A percentile compares a stretch with the other conserved stretches of the same genome.
These are phyloP conservation scores for Halotydeus destructor DNA, from an alignment of 1,140 invertebrate genomes.

Conservation along the genomic window DNA sequence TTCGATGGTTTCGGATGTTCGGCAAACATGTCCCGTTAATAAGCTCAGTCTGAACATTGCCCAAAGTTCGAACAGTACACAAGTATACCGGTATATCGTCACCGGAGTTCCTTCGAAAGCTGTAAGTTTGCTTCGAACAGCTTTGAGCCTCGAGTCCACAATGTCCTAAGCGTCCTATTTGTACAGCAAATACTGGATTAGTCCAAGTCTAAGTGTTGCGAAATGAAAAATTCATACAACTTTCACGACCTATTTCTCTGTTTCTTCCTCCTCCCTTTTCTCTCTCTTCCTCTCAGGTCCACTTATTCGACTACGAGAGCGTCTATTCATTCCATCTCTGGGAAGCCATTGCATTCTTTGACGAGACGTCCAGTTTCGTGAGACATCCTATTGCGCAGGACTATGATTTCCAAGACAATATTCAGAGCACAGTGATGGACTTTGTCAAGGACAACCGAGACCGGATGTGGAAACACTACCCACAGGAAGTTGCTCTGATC, in stretches of 20 bases:
- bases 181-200: not conserved
- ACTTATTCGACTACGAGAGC: constrained; percentile 13
- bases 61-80: constrained; percentile 1
- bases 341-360: constrained; percentile 17
- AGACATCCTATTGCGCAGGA: constrained; percentile 11
- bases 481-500: not conserved
- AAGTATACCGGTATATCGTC: constrained; percentile 14
- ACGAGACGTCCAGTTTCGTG: constrained; percentile 11
- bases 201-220: not conserved
- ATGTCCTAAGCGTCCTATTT: not conserved
- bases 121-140: constrained; percentile 10
- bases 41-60: constrained; percentile 7
- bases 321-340: constrained; percentile 16
- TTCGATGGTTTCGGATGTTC: constrained; percentile 17
- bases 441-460: constrained; percentile 7
- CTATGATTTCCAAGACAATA: constrained; percentile 8
- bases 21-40: constrained; percentile 17
- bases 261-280: not conserved
- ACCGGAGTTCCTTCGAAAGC: constrained; percentile 11
- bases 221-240: not conserved
- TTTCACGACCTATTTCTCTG: not conserved
- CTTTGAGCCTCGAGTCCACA: not conserved
- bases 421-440: constrained; percentile 11
- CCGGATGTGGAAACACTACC: not conserved
- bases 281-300: constrained; percentile 11